Base-by-base conservation (phyloP, 2,888 invertebrate species). In the Sycophila texana region DNA sequence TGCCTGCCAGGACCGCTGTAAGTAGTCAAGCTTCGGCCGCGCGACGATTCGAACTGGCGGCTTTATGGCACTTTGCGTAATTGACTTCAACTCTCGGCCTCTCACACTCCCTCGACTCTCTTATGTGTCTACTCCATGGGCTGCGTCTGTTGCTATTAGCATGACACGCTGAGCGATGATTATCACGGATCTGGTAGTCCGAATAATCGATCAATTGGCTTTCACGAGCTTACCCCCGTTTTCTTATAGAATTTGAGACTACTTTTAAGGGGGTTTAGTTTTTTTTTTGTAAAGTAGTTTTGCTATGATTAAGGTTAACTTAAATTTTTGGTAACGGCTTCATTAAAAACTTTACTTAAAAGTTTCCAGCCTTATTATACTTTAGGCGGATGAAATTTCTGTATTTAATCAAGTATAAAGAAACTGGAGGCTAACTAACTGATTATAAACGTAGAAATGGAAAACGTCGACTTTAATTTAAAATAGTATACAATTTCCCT, bases 21-120 rank as follows among this genome's bases (percentile, higher is more conserved):
- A 86, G 87, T 87, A 85, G 86, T 83, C 85, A 84, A 85, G 86
- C 83, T 85, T 66, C 60, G 26, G 85, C 84, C 65, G 61, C 47
- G 85, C 85, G 86, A 86, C 87, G 85, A 87, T 86, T 88, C 87
- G 86, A 82, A 81, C 80, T 81, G 84, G 82, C 75, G 83, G 83
- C 84, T 85, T 87, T 86, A 84, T 83, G 83, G 84, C 83, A 83
- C 84, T 82, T 83, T 84, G 82, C 84, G 84, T 87, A 86, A 86
- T 86, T 86, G 86, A 86, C 85, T 86, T 84, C 82, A 51, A 13
- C 60, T 14, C 39, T 39, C 39, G 0, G 7, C 7, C 39, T 39
- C 39, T 39, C 39, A 7, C 39, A 1, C 39, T 22, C 13, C 22
- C 2, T 51, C 22, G 2, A 10, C 49, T 3, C 13, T 26, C 49